Base-by-base conservation (phyloP, 2,888 invertebrate species). In the Agonum fuliginosum region DNA sequence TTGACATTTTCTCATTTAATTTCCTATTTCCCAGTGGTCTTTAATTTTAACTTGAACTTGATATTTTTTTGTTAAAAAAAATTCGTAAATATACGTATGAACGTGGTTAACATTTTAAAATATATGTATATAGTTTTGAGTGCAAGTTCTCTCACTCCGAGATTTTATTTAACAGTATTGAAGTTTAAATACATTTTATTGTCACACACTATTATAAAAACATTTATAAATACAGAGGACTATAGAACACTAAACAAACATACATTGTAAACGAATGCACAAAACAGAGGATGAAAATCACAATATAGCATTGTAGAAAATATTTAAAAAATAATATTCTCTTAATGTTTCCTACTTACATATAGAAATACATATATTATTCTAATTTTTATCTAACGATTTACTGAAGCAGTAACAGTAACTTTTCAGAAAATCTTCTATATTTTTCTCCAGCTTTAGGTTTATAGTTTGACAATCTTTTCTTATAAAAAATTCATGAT, bases 151-250 rank as follows among this genome's bases (percentile, higher is more conserved):
- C 54, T 54, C 54, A 54, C 10, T 54, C 54, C 54, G 24, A 54
- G 54, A 54, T 4, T 54, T 54, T 54, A 54, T 54, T 54, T 54
- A 54, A 24, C 54, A 54, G 24, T 54, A 54, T 24, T 54, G 24
- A 54, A n/a, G n/a, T n/a, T n/a, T n/a, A n/a, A 54, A 24, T 54
- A 54, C 54, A 54, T n/a, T 12, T 54, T 20, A 22, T 54, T 70
- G 51, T 14, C 71, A 72, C 71, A 71, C 71, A 51, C 22, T 72
- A 51, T 51, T 72, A 72, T 72, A 72, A 72, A 72, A 72, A 72
- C 71, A 51, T 41, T 37, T 54, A 54, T 54, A 54, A 54, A 67
- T 37, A 67, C n/a, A 41, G 27, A 37, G 24, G 67, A 17, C 67
- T 67, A 41, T 19, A 41, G 20, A 67, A 67, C 67, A 67, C 37